These are phyloP conservation scores for Puntigrus tetrazona DNA, from an alignment of 2,113 vertebrate species.

Conservation along the genomic window DNA sequence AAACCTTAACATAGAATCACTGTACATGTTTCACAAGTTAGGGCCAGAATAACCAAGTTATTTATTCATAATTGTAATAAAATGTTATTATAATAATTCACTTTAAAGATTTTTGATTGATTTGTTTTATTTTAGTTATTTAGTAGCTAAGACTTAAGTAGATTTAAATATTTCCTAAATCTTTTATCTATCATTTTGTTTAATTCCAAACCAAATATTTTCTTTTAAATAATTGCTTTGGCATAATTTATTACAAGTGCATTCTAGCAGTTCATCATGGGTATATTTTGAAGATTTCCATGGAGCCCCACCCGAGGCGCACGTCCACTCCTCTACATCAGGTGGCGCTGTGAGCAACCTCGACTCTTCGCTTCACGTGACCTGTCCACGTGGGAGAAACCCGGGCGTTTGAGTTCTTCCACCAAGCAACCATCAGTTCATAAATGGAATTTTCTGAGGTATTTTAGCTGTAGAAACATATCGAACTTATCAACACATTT, in stretches of 20 bases:
- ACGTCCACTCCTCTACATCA: slow-evolving; percentile 14
- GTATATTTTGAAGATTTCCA: background rate
- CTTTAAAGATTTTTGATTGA: background rate
- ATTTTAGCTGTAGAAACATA: background rate
- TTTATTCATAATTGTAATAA: background rate
- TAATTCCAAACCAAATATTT: background rate
- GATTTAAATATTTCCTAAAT: background rate
- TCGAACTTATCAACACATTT: background rate
- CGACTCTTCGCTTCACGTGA: too few species aligned
- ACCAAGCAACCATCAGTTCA: too few species aligned
- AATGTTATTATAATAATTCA: too few species aligned
- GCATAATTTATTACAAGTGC: too few species aligned
- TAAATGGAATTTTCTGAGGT: slow-evolving; percentile 25
- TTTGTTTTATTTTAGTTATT: background rate
- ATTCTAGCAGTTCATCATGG: background rate
- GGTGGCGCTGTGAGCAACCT: slow-evolving; percentile 35
- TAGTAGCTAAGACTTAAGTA: background rate
- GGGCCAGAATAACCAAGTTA: background rate
- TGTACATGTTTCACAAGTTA: background rate
- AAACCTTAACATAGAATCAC: background rate
- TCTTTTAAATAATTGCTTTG: too few species aligned
- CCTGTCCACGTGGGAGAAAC: background rate
- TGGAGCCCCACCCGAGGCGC: background rate
- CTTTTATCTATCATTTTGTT: too few species aligned
- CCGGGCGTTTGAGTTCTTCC: background rate